These are phyloP conservation scores for Cyrtorhinus lividipennis DNA, from an alignment of 1,140 invertebrate genomes.

Conservation along the genomic window DNA sequence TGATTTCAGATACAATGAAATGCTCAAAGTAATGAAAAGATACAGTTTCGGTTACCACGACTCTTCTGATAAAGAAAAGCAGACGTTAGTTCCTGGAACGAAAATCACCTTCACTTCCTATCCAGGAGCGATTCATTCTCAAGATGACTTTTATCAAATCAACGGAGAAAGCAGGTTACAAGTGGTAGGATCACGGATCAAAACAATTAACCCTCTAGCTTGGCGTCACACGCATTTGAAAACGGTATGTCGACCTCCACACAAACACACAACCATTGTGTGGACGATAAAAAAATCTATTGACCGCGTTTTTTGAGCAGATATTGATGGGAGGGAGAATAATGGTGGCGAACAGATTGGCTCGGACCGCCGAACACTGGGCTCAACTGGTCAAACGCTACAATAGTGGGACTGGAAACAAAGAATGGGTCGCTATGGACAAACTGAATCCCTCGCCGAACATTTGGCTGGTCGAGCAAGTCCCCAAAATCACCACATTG, in stretches of 20 bases:
- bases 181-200: not conserved
- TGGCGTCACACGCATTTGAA: not conserved
- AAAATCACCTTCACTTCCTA: conserved; percentile 65
- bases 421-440: conserved; percentile 80
- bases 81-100: conserved; percentile 42
- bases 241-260: no score
- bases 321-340: conserved; percentile 63
- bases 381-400: conserved; percentile 40
- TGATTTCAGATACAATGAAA: conserved; percentile 51
- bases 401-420: conserved; percentile 73
- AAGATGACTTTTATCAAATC: conserved; percentile 71
- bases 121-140: conserved; percentile 69
- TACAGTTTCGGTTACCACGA: conserved; percentile 70
- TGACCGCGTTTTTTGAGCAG: no score
- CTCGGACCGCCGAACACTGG: conserved; percentile 56
- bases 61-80: conserved; percentile 31
- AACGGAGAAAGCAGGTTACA: conserved; percentile 26
- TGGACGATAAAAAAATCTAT: no score
- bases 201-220: not conserved
- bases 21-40: conserved; percentile 78
- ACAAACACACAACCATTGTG: no score
- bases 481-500: conserved; percentile 48
- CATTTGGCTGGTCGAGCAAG: conserved; percentile 69
- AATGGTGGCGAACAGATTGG: conserved; percentile 74
- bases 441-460: conserved; percentile 29